phyloP scores from a whole-genome alignment of 2,888 invertebrate genomes.

The Tiliacea citrago region DNA sequence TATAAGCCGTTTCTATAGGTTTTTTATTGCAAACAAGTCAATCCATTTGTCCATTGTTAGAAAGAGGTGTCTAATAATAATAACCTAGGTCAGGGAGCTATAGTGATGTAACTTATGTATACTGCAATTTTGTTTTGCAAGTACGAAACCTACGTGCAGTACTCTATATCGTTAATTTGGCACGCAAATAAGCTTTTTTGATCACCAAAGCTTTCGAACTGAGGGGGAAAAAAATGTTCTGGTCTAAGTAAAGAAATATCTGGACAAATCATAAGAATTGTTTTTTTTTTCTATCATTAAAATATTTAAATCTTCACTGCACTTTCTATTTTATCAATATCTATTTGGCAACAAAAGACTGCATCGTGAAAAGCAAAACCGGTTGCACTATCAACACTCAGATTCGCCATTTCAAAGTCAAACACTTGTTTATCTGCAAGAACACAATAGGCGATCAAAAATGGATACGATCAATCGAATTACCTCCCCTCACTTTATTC shows the following conservation, averaged over 20 bases:
- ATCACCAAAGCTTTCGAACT: background rate
- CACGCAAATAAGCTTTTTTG: background rate
- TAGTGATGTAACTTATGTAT: too few relatives aligned
- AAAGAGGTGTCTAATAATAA: background rate
- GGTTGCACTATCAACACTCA: constrained; percentile 29
- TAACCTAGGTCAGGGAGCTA: background rate
- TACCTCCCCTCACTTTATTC: constrained; percentile 66
- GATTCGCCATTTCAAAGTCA: constrained; percentile 33
- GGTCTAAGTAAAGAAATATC: background rate
- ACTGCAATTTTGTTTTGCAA: too few relatives aligned
- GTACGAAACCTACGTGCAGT: background rate
- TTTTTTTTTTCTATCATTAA: background rate
- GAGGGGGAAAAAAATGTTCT: background rate
- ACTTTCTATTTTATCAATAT: constrained; percentile 43
- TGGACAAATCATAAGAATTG: background rate
- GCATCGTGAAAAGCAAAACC: constrained; percentile 29
- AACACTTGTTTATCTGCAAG: constrained; percentile 57
- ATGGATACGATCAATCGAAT: constrained; percentile 67
- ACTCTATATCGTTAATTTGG: background rate
- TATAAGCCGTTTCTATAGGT: background rate
- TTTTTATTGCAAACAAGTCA: background rate
- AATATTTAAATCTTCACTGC: background rate
- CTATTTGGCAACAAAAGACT: constrained; percentile 28
- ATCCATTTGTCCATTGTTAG: constrained; percentile 12
- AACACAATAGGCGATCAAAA: constrained; percentile 53